Percentiles rank a stretch among this genome's conserved stretches.
Evolutionary conservation across 2,888 invertebrate genomes (phyloP).

Genomic region (Plusia festucae): DNA sequence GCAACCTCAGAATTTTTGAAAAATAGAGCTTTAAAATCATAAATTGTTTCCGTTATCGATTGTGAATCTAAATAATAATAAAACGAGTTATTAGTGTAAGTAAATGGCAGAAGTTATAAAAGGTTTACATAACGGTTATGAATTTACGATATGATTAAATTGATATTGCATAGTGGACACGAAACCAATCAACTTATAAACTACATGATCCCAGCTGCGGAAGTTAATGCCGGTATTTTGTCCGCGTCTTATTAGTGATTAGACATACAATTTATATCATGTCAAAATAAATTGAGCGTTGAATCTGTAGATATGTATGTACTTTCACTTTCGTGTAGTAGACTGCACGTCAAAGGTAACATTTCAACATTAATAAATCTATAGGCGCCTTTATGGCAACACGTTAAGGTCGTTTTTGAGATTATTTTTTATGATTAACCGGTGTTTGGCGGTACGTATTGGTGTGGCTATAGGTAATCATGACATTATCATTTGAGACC

Average conservation of each 20-base stretch:
- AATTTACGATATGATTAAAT: neutral
- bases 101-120: neutral
- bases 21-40: neutral
- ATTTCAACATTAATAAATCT: neutral
- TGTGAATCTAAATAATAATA: no score
- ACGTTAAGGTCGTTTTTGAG: neutral
- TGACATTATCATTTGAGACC: conserved; percentile 4
- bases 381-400: neutral
- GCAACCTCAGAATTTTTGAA: neutral
- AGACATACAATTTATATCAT: conserved; percentile 57
- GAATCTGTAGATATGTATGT: conserved; percentile 44
- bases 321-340: conserved; percentile 40
- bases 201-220: conserved; percentile 39
- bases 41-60: neutral
- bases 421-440: no score
- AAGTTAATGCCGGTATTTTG: conserved; percentile 43
- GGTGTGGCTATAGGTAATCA: neutral
- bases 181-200: conserved; percentile 26
- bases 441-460: neutral
- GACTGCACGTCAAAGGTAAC: neutral
- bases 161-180: neutral
- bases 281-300: conserved; percentile 65
- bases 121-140: conserved; percentile 1
- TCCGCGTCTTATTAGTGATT: conserved; percentile 53
- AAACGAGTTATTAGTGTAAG: no score